A percentile compares a stretch with the other conserved stretches of the same genome.
Conservation (phyloP, 2,888 invertebrate genomes). For the Melipona bicolor region DNA sequence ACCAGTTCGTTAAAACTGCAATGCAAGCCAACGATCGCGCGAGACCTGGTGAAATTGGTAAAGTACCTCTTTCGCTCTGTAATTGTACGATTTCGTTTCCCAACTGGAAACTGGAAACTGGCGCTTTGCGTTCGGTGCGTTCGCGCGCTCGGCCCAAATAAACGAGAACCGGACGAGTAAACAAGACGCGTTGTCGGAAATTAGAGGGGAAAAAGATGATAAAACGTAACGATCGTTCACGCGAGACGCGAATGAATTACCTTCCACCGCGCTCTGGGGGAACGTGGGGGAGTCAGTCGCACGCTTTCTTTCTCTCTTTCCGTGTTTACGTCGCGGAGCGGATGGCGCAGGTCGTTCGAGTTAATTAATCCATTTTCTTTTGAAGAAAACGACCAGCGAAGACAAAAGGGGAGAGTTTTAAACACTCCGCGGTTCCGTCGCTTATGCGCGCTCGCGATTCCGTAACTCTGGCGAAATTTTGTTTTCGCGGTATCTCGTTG, state of each 20-base stretch:
- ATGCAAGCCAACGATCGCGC: not conserved
- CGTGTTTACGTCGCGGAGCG: not conserved
- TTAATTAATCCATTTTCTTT: slow-evolving; percentile 16
- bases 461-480: slow-evolving; percentile 7
- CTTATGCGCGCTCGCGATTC: slow-evolving; percentile 24
- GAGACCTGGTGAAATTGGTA: not conserved
- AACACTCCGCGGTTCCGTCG: slow-evolving; percentile 25
- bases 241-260: not conserved
- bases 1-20: not conserved
- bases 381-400: not conserved
- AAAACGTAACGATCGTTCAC: not conserved
- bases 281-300: not conserved
- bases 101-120: not conserved
- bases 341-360: not conserved
- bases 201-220: not conserved
- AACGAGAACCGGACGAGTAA: not conserved
- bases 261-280: not conserved
- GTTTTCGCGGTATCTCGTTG: no score
- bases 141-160: no score
- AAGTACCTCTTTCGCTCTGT: not conserved
- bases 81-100: not conserved
- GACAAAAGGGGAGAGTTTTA: slow-evolving; percentile 31
- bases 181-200: not conserved
- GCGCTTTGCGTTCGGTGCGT: no score
- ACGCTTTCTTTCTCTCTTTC: not conserved